Conservation (phyloP, 2,797 vertebrate genomes). For the Zenarchopterus dispar region DNA sequence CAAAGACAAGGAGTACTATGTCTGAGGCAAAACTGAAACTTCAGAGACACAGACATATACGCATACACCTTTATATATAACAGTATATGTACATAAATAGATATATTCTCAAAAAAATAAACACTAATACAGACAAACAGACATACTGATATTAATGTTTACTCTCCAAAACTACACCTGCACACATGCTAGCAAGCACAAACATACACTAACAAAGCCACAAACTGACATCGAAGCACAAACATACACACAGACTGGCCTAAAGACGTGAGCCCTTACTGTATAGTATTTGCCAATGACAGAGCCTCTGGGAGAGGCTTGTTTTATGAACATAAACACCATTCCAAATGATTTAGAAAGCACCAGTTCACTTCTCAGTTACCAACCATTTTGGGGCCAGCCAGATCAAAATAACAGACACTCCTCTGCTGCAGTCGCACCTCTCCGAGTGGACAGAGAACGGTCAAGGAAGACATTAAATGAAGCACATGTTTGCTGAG, state of each 20-base stretch:
- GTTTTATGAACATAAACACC: constrained; percentile 72
- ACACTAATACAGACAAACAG: constrained; percentile 62
- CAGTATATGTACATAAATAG: constrained; percentile 85
- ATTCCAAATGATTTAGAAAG: constrained; percentile 70
- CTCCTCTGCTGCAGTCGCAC: constrained; percentile 47
- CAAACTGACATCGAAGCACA: constrained; percentile 47
- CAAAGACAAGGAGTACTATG: constrained; percentile 99
- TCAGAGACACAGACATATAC: constrained; percentile 75
- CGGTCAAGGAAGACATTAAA: constrained; percentile 50
- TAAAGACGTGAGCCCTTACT: constrained; percentile 61
- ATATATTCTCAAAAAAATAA: constrained; percentile 81
- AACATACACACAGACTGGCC: constrained; percentile 56
- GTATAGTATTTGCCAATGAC: constrained; percentile 81
- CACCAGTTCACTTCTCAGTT: constrained; percentile 66
- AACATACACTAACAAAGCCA: constrained; percentile 44
- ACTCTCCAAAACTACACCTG: constrained; percentile 64
- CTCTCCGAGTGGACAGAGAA: constrained; percentile 53
- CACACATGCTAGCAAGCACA: constrained; percentile 68
- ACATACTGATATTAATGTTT: constrained; percentile 76
- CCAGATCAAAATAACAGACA: constrained; percentile 42
- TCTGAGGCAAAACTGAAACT: constrained; percentile 84
- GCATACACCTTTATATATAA: constrained; percentile 88
- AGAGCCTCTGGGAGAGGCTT: constrained; percentile 65
- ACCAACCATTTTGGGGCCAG: constrained; percentile 51
- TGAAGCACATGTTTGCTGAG: constrained; percentile 52